Evolutionary conservation across 2,113 vertebrate genomes (phyloP).

Genomic region (Vimba vimba): DNA sequence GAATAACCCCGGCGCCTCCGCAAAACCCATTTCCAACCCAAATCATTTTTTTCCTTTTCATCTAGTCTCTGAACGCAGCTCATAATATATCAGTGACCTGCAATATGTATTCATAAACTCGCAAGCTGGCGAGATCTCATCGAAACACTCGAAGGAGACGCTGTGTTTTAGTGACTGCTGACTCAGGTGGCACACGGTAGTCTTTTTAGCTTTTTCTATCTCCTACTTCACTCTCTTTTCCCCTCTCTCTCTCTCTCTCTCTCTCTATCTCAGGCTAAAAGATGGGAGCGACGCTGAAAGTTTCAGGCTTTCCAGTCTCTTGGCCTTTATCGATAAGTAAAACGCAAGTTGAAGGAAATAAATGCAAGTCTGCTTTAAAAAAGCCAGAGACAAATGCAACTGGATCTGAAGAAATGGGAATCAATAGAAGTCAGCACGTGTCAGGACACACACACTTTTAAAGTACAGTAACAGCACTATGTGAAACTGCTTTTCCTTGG

Average conservation of each 20-base stretch:
- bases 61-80: constrained; percentile 19
- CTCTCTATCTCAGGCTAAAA: not conserved
- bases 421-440: constrained; percentile 52
- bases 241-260: constrained; percentile 4
- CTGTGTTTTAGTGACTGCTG: constrained; percentile 58
- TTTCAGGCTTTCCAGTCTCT: not conserved
- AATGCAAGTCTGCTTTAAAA: constrained; percentile 37
- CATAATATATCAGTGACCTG: constrained; percentile 60
- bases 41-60: constrained; percentile 59
- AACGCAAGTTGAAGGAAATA: constrained; percentile 48
- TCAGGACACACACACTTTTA: constrained; percentile 21
- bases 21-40: constrained; percentile 59
- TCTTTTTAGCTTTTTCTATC: not conserved
- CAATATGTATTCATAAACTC: constrained; percentile 54
- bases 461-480: constrained; percentile 38
- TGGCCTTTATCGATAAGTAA: constrained; percentile 45
- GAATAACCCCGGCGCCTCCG: constrained; percentile 32
- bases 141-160: constrained; percentile 54
- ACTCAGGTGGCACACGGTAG: constrained; percentile 47
- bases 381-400: constrained; percentile 63
- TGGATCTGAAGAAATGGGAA: constrained; percentile 56
- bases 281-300: not conserved
- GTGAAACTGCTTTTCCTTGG: constrained; percentile 16
- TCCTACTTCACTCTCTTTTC: not conserved
- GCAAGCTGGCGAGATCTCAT: constrained; percentile 47